Conservation (phyloP, 1,140 invertebrate species). For the Aphaenogaster rudis region DNA sequence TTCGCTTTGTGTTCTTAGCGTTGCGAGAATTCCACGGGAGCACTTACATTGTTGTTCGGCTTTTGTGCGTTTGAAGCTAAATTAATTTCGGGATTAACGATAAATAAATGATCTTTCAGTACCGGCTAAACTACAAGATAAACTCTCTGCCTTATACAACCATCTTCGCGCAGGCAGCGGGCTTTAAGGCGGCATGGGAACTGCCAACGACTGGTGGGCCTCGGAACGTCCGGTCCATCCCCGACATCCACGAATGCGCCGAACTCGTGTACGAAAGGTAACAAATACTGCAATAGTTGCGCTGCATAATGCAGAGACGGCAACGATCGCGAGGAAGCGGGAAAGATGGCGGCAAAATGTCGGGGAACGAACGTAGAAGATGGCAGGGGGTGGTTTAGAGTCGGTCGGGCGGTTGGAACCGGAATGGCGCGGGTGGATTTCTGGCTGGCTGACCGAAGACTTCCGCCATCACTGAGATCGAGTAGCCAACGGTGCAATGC, state of each 20-base stretch:
- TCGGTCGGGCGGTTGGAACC: background rate
- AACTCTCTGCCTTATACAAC: conserved; percentile 76
- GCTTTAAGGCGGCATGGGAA: conserved; percentile 84
- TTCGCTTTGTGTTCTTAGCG: background rate
- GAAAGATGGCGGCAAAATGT: background rate
- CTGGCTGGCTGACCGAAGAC: conserved; percentile 43
- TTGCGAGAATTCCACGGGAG: background rate
- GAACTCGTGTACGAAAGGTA: conserved; percentile 84
- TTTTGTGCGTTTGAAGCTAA: background rate
- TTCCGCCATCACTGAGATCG: conserved; percentile 41
- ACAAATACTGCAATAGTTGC: conserved; percentile 81
- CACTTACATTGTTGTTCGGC: background rate
- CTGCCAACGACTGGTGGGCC: conserved; percentile 76
- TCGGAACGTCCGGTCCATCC: conserved; percentile 71
- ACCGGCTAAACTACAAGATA: conserved; percentile 85
- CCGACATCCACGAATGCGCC: conserved; percentile 78
- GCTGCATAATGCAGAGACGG: conserved; percentile 75
- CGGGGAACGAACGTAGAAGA: background rate
- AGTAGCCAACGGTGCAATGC: conserved; percentile 50
- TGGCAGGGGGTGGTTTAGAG: background rate
- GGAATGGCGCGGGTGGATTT: conserved; percentile 40
- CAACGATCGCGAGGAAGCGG: background rate
- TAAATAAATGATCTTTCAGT: conserved; percentile 76
- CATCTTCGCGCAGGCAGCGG: conserved; percentile 83
- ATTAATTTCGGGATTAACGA: background rate